Conservation (phyloP, 2,888 invertebrate genomes). For the Portevinia maculata region DNA sequence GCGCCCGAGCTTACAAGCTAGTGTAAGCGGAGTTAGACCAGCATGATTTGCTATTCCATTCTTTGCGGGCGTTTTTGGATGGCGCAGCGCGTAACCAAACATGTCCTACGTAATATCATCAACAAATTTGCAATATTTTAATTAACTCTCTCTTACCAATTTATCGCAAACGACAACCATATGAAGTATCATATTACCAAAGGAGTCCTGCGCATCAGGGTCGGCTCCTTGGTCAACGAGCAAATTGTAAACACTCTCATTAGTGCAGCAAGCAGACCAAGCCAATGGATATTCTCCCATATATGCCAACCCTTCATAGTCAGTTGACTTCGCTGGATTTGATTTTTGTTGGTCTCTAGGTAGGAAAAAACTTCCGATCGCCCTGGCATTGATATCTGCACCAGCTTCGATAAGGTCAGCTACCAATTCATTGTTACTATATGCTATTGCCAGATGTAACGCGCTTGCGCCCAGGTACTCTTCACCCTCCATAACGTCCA, state of each 20-base stretch:
- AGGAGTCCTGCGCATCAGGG: constrained; percentile 97
- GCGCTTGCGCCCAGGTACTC: constrained; percentile 98
- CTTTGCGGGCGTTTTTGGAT: constrained; percentile 96
- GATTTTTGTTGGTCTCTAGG: constrained; percentile 96
- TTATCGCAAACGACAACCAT: constrained; percentile 99
- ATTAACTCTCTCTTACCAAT: constrained; percentile 85
- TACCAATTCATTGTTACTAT: constrained; percentile 97
- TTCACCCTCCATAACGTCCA: constrained; percentile 98
- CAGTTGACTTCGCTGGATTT: constrained; percentile 91
- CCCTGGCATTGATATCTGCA: constrained; percentile 95
- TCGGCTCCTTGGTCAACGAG: constrained; percentile 95
- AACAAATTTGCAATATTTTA: not conserved
- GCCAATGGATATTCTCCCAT: constrained; percentile 98
- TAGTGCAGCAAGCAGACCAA: constrained; percentile 98
- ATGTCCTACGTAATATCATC: constrained; percentile 88
- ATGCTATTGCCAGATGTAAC: constrained; percentile 97
- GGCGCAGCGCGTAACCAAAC: constrained; percentile 98
- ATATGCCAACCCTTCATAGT: constrained; percentile 98
- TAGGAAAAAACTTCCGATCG: constrained; percentile 97
- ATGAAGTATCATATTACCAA: constrained; percentile 99
- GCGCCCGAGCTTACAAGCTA: constrained; percentile 97
- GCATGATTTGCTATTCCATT: constrained; percentile 94
- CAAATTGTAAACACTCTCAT: constrained; percentile 98
- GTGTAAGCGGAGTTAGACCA: constrained; percentile 96
- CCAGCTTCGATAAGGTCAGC: constrained; percentile 96